A percentile compares a stretch with the other conserved stretches of the same genome.
phyloP scores from a whole-genome alignment of 2,113 vertebrate genomes.

The Clinocottus analis region DNA sequence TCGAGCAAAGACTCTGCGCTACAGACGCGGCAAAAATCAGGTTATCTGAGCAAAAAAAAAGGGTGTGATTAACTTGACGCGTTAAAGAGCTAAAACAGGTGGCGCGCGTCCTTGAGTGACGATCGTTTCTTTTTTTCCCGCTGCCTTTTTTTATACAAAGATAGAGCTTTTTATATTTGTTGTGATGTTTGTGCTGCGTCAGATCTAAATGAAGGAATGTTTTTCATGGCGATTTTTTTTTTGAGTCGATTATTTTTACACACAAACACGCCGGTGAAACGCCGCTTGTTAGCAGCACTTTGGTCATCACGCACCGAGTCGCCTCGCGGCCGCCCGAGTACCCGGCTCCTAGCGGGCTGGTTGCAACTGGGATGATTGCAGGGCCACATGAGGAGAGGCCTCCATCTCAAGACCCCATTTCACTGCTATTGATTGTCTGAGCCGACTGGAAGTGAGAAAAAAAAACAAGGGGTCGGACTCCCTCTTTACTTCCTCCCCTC shows the following conservation, averaged over 20 bases:
- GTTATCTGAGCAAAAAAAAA: conserved; percentile 13
- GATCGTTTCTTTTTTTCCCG: background rate
- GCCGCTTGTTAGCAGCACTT: background rate
- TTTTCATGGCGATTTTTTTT: too few relatives aligned
- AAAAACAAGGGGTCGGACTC: conserved; percentile 50
- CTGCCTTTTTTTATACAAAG: background rate
- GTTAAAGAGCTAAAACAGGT: conserved; percentile 20
- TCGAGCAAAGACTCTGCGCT: conserved; percentile 34
- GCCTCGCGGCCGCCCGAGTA: background rate
- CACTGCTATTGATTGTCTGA: conserved; percentile 41
- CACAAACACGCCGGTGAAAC: too few relatives aligned
- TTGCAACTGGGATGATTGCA: conserved; percentile 36
- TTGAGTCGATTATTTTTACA: too few relatives aligned
- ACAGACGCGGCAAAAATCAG: background rate
- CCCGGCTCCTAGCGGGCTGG: background rate
- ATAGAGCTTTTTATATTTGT: background rate
- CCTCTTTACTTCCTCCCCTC: conserved; percentile 36
- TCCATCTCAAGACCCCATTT: conserved; percentile 52
- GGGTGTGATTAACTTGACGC: conserved; percentile 6
- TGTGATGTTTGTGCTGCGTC: background rate
- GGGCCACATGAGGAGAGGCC: conserved; percentile 26
- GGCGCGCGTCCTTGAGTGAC: background rate
- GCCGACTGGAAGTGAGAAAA: conserved; percentile 38
- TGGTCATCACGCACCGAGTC: background rate
- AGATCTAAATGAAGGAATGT: background rate